Percentiles rank a stretch among this genome's conserved stretches.
Evolutionary conservation across 1,140 invertebrate genomes (phyloP).

Genomic region (Drosophila ohnishii): DNA sequence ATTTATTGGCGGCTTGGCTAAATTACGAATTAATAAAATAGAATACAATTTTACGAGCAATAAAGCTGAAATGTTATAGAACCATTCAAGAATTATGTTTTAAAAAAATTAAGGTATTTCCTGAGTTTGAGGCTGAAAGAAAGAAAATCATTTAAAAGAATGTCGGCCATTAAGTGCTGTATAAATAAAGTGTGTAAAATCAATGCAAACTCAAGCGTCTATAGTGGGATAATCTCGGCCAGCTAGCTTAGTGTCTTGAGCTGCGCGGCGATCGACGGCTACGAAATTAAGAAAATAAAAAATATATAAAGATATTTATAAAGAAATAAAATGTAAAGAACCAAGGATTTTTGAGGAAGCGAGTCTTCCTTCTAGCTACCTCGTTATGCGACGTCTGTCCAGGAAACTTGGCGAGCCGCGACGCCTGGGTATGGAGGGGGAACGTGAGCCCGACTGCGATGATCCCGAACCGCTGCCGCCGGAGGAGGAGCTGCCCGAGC

Average conservation of each 20-base stretch:
- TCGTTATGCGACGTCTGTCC: slow-evolving; percentile 94
- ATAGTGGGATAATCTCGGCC: slow-evolving; percentile 25
- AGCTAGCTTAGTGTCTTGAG: slow-evolving; percentile 67
- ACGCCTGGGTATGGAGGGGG: slow-evolving; percentile 93
- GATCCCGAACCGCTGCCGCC: slow-evolving; percentile 66
- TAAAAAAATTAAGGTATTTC: slow-evolving; percentile 47
- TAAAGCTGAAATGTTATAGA: slow-evolving; percentile 22
- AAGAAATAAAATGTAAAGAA: slow-evolving; percentile 36
- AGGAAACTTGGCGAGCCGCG: slow-evolving; percentile 95
- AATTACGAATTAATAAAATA: slow-evolving; percentile 16
- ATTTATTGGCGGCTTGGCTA: slow-evolving; percentile 61
- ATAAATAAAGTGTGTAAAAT: slow-evolving; percentile 37
- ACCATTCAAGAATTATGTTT: background rate
- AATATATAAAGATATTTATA: slow-evolving; percentile 28
- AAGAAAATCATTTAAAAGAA: slow-evolving; percentile 42
- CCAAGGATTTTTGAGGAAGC: slow-evolving; percentile 1
- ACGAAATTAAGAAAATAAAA: slow-evolving; percentile 83
- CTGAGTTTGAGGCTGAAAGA: slow-evolving; percentile 67
- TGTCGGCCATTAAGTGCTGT: background rate
- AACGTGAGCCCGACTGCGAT: slow-evolving; percentile 86
- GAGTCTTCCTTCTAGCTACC: slow-evolving; percentile 85
- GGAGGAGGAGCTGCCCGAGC: slow-evolving; percentile 76
- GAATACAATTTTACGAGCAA: slow-evolving; percentile 27
- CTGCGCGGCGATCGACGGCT: slow-evolving; percentile 84
- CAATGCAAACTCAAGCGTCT: slow-evolving; percentile 63